Evolutionary conservation across 2,888 invertebrate species (phyloP).

Genomic region (Drosophila anomalata): DNA sequence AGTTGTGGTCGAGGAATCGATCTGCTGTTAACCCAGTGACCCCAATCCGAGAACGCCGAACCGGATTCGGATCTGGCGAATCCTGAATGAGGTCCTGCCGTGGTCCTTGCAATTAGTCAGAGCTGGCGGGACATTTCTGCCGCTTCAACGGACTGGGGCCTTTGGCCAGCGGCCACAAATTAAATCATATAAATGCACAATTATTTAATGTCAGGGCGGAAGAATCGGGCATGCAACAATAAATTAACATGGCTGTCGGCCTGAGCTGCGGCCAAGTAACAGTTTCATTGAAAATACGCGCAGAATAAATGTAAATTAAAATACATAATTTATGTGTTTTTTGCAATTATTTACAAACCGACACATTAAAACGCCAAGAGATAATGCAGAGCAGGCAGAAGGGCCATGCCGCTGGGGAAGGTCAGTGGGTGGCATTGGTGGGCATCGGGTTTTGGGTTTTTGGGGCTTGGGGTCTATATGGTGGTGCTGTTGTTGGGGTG

Average conservation of each 20-base stretch:
- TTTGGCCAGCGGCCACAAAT: conserved; percentile 74
- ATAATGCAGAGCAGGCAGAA: conserved; percentile 55
- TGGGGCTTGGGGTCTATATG: neutral
- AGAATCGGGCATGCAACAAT: conserved; percentile 40
- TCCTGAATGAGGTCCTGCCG: conserved; percentile 24
- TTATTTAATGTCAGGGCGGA: conserved; percentile 70
- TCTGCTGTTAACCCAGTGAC: conserved; percentile 36
- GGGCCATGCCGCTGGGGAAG: conserved; percentile 17
- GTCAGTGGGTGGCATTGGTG: conserved; percentile 20
- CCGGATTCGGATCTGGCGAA: neutral
- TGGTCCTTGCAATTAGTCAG: conserved; percentile 72
- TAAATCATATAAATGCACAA: conserved; percentile 80
- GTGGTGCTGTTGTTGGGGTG: conserved; percentile 29
- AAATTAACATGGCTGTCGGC: conserved; percentile 47
- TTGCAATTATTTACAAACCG: conserved; percentile 80
- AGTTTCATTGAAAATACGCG: conserved; percentile 63
- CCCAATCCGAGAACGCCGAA: conserved; percentile 6
- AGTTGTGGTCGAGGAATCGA: conserved; percentile 3
- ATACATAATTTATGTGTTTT: conserved; percentile 75
- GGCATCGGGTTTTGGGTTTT: neutral
- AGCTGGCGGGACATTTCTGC: conserved; percentile 61
- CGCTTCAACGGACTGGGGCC: conserved; percentile 13
- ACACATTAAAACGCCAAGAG: conserved; percentile 77
- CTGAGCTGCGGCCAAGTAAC: conserved; percentile 34
- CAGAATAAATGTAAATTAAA: conserved; percentile 80